Evolutionary conservation across 2,113 vertebrate species (phyloP), one percentile per base, ranked within the genome.

Genomic region (Paraplagusia blochii): DNA sequence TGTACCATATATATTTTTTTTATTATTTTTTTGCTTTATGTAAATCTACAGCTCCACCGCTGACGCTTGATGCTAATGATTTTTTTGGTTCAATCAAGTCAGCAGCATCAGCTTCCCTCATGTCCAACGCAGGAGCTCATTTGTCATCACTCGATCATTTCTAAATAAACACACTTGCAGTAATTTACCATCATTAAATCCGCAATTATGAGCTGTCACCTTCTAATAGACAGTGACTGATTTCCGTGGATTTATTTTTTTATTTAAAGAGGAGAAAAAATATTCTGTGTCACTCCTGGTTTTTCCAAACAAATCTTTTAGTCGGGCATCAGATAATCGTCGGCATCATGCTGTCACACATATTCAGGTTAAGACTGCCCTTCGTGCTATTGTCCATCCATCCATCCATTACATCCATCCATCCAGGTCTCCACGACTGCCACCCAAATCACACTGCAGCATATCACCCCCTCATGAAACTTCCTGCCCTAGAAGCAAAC

Each of bases 131-230:
- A 15, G 9, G 52, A 17, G 36, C 17, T 14, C 7, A 15, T 47
- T 16, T 48, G 44, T 50, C 48, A 33, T 43, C 18, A 15, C 14
- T 14, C 4, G 16, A 65, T 15, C 49, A 40, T 39, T 44, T 49
- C 22, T 44, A 53, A 16, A 56, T 4, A 34, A 57, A 48, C 5
- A 29, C 36, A 51, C 34, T 52, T 47, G 44, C 16, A 52, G 58
- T 65, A 46, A 75, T 65, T 65, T 48, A 61, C 57, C 44, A 77
- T 12, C 8, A 69, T 46, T 72, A 61, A 55, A 62, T 53, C 34
- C 2, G 53, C 33, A 66, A 59, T 66, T 56, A 73, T 8, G 38
- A 63, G 55, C 40, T 67, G 52, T 60, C 62, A 63, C 64, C 53
- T 51, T 40, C 40, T 63, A 54, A 63, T 65, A 17, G 48, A 46